These are phyloP conservation scores for Himalopsyche phryganea DNA, from an alignment of 1,140 invertebrate genomes.

Conservation along the genomic window DNA sequence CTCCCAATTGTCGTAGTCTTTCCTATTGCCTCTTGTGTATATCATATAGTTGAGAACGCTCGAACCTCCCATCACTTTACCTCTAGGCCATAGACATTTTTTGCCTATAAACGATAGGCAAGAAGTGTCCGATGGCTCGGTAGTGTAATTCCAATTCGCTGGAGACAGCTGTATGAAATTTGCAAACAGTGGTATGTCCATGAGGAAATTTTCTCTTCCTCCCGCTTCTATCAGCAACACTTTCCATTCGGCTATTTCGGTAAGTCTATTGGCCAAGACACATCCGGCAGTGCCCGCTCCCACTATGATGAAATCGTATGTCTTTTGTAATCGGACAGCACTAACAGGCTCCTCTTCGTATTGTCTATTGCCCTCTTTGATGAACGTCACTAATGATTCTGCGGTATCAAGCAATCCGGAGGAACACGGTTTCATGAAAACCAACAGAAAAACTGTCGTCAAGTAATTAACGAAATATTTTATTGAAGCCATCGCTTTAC, in stretches of 20 bases:
- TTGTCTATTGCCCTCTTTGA: slow-evolving; percentile 14
- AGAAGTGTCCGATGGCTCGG: slow-evolving; percentile 54
- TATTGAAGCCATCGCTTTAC: no score
- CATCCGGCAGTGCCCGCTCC: slow-evolving; percentile 73
- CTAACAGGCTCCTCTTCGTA: slow-evolving; percentile 41
- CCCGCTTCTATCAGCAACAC: slow-evolving; percentile 70
- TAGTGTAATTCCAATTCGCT: slow-evolving; percentile 65
- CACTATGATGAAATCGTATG: slow-evolving; percentile 63
- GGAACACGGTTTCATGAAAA: neutral
- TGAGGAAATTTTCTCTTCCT: slow-evolving; percentile 55
- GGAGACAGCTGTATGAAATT: slow-evolving; percentile 59
- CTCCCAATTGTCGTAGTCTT: slow-evolving; percentile 78
- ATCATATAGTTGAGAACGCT: slow-evolving; percentile 90
- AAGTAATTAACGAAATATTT: no score
- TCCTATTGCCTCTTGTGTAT: slow-evolving; percentile 73
- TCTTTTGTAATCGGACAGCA: slow-evolving; percentile 34
- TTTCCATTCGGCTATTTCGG: slow-evolving; percentile 46
- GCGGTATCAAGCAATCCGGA: neutral
- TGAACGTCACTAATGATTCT: slow-evolving; percentile 7
- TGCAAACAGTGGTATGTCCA: slow-evolving; percentile 65
- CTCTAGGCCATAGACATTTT: slow-evolving; percentile 66
- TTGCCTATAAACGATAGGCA: slow-evolving; percentile 56
- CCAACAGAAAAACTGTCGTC: neutral
- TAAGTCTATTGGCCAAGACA: slow-evolving; percentile 61
- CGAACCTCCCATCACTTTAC: slow-evolving; percentile 79